Percentiles rank a stretch among this genome's conserved stretches.
These are phyloP conservation scores for Syrrhaptes paradoxus DNA, from an alignment of 2,113 vertebrate species.

Conservation along the genomic window DNA sequence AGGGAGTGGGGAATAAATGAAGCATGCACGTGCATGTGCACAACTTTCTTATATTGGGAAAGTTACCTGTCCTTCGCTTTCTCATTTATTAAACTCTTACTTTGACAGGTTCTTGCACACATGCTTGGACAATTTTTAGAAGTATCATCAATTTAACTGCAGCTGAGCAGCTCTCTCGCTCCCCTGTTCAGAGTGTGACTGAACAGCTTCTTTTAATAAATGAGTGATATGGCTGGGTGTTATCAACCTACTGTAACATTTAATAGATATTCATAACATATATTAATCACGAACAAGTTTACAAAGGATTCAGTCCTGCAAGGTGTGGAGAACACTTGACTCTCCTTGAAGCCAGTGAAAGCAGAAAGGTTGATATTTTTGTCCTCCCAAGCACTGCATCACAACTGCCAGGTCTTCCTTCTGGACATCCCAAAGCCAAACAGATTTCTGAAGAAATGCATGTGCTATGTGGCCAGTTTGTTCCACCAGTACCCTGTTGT, in stretches of 20 bases:
- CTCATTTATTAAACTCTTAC: conserved; percentile 69
- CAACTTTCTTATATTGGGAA: conserved; percentile 50
- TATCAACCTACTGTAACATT: conserved; percentile 68
- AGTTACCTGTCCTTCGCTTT: conserved; percentile 67
- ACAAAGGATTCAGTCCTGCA: conserved; percentile 18
- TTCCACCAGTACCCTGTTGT: neutral
- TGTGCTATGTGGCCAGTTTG: neutral
- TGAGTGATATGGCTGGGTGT: conserved; percentile 51
- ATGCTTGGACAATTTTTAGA: conserved; percentile 66
- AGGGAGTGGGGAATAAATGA: conserved; percentile 38
- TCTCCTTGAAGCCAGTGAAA: conserved; percentile 16
- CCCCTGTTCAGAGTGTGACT: conserved; percentile 30
- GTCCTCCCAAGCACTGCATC: neutral
- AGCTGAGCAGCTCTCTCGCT: conserved; percentile 7
- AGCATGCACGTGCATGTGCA: conserved; percentile 26
- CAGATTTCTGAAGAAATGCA: neutral
- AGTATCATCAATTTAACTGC: conserved; percentile 56
- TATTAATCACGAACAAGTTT: conserved; percentile 59
- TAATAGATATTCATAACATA: conserved; percentile 67
- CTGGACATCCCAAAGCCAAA: neutral
- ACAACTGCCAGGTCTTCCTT: neutral
- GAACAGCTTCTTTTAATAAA: conserved; percentile 69
- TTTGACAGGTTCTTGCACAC: conserved; percentile 59
- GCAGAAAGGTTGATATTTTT: conserved; percentile 13
- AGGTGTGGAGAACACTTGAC: neutral